These are phyloP conservation scores for Colius striatus DNA, from an alignment of 2,113 vertebrate species.

Conservation along the genomic window DNA sequence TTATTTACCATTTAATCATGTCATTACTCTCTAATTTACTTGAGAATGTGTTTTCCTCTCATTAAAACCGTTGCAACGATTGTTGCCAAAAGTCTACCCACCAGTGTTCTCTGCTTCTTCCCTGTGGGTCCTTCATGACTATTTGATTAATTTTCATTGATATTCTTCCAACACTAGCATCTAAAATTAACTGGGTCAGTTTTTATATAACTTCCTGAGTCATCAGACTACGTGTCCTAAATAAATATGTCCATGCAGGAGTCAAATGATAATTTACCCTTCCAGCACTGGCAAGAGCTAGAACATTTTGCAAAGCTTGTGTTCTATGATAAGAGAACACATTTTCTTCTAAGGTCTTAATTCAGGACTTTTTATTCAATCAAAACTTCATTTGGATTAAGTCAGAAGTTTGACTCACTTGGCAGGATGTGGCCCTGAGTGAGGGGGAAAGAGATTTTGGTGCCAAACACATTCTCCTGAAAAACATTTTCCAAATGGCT, in stretches of 20 bases:
- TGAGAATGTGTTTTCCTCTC: constrained; percentile 58
- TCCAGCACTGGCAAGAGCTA: constrained; percentile 14
- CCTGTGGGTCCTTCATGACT: constrained; percentile 61
- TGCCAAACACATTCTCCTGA: constrained; percentile 59
- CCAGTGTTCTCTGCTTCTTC: constrained; percentile 31
- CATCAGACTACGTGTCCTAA: constrained; percentile 50
- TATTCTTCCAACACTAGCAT: constrained; percentile 72
- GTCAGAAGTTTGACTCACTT: constrained; percentile 24
- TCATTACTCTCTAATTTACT: constrained; percentile 47
- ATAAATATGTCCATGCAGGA: constrained; percentile 61
- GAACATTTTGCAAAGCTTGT: constrained; percentile 37
- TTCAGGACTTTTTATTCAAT: constrained; percentile 12
- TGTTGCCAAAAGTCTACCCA: constrained; percentile 25
- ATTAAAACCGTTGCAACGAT: neutral
- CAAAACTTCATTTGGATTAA: constrained; percentile 43
- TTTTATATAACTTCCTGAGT: constrained; percentile 71
- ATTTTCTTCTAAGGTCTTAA: constrained; percentile 30
- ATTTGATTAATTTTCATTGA: constrained; percentile 76
- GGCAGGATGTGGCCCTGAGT: neutral
- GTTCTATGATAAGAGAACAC: constrained; percentile 39
- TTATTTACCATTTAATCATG: constrained; percentile 57
- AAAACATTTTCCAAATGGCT: constrained; percentile 59
- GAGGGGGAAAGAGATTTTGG: constrained; percentile 38
- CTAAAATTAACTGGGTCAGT: constrained; percentile 69
- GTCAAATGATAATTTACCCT: constrained; percentile 59